Evolutionary conservation across 2,888 invertebrate genomes (phyloP), one percentile per base, ranked within the genome.

Genomic region (Morpho helenor): DNA sequence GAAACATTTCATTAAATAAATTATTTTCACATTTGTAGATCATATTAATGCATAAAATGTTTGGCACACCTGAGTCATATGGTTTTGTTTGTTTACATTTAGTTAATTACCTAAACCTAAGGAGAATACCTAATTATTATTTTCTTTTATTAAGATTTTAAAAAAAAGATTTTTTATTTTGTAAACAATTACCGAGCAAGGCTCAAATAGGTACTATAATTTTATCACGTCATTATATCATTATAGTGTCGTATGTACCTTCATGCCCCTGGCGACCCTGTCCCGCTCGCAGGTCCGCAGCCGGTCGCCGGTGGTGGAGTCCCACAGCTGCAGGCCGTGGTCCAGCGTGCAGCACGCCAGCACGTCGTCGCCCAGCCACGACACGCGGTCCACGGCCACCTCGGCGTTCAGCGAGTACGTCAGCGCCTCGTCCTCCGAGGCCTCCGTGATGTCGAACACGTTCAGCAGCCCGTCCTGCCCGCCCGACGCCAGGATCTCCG

Each of bases 391-490:
- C 55, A 97, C 93, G 9, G 96, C 94, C 61, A 94, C 95, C 72
- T 95, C 95, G 0, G 95, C 93, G 74, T 97, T 97, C 40, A 97
- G 87, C 0, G 96, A 95, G 69, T 93, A 94, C 9, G 86, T 82
- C 2, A 98, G 84, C 0, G 98, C 97, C 69, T 96, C 95, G 59
- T 97, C 96, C 84, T 98, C 98, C 0, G 81, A 86, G 0, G 86
- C 71, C 74, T 96, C 92, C 52, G 92, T 91, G 23, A 98, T 89
- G 79, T 98, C 95, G 80, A 94, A 98, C 3, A 96, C 75, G 82
- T 98, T 98, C 1, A 98, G 92, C 10, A 98, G 89, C 0, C 97
- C 97, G 80, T 98, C 98, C 0, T 93, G 92, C 2, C 96, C 95
- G 0, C 96, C 96, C 0, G 96, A 93, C 9, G 94, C 93, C 56